These are phyloP conservation scores for Diadumene lineata DNA, from an alignment of 92 coral and sea anemone genomes.

Conservation along the genomic window DNA sequence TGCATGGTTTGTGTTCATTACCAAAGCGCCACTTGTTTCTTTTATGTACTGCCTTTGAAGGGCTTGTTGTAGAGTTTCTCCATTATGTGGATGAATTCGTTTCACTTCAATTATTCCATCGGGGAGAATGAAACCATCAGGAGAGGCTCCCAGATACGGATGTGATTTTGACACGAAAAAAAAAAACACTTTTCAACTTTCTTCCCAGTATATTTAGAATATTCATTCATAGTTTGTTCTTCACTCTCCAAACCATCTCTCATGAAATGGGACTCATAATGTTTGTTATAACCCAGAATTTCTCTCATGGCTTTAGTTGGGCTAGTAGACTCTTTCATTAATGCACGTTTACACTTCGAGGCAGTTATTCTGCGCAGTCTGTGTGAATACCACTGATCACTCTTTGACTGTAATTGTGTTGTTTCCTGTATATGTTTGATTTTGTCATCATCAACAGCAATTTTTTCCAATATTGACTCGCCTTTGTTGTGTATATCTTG, in stretches of 20 bases:
- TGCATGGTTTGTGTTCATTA: conserved; percentile 43
- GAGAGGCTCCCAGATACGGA: conserved; percentile 64
- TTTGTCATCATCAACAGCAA: conserved; percentile 31
- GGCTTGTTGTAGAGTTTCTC: conserved; percentile 49
- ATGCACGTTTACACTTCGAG: conserved; percentile 43
- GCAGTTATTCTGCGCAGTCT: conserved; percentile 36
- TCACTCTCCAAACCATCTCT: conserved; percentile 47
- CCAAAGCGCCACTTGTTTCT: conserved; percentile 21
- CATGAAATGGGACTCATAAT: conserved; percentile 36
- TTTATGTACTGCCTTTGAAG: conserved; percentile 40
- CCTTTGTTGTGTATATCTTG: conserved; percentile 28
- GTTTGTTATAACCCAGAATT: conserved; percentile 39
- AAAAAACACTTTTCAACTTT: conserved; percentile 51
- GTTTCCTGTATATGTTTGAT: conserved; percentile 28
- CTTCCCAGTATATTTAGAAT: conserved; percentile 28
- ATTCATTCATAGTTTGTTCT: conserved; percentile 39
- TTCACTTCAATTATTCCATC: conserved; percentile 56
- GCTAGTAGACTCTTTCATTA: conserved; percentile 40
- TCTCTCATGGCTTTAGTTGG: conserved; percentile 54
- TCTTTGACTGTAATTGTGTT: conserved; percentile 37
- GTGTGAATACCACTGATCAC: conserved; percentile 30
- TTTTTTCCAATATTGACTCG: conserved; percentile 26
- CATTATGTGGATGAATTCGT: conserved; percentile 37
- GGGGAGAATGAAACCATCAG: conserved; percentile 48
- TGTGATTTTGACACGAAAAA: conserved; percentile 56